These are phyloP conservation scores for Lontra canadensis DNA, from an alignment of 2,113 vertebrate species.

Conservation along the genomic window DNA sequence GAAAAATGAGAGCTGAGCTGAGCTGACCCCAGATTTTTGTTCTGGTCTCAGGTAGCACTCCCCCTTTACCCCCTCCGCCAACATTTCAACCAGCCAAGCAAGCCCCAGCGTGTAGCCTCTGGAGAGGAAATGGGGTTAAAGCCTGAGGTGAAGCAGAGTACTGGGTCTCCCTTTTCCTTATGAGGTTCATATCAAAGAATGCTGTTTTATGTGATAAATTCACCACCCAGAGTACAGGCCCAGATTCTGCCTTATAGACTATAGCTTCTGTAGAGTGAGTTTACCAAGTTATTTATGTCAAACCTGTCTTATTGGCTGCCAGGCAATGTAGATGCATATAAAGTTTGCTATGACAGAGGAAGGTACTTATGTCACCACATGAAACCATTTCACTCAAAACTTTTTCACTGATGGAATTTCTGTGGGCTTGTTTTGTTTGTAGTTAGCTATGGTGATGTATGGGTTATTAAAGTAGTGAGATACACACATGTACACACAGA, in stretches of 20 bases:
- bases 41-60: neutral
- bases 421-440: neutral
- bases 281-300: conserved; percentile 26
- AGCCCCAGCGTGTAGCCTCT: neutral
- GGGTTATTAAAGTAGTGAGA: neutral
- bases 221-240: neutral
- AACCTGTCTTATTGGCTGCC: neutral
- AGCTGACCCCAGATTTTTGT: neutral
- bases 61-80: neutral
- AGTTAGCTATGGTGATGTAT: neutral
- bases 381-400: neutral
- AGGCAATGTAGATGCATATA: neutral
- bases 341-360: neutral
- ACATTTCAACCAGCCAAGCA: neutral
- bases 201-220: neutral
- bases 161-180: neutral
- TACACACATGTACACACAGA: accelerated
- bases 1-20: neutral
- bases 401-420: neutral
- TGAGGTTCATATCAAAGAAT: neutral
- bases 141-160: neutral
- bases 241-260: neutral
- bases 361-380: neutral
- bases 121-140: neutral
- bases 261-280: neutral